Evolutionary conservation across 2,113 vertebrate genomes (phyloP), one percentile per base, ranked within the genome.

Genomic region (Tenrec ecaudatus): DNA sequence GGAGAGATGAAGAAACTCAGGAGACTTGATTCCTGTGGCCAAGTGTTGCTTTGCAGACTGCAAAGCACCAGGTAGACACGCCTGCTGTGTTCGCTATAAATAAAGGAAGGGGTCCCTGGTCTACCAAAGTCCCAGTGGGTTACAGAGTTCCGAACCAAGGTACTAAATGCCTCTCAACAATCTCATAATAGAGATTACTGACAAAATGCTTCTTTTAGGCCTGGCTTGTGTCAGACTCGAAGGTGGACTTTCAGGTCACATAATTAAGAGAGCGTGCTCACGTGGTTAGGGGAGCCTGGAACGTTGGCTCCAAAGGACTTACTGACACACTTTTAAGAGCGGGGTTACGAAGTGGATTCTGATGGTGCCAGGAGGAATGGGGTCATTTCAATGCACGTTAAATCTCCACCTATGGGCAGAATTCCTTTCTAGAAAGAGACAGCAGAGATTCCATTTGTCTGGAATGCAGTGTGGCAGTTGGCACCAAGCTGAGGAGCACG

Each of bases 341-440:
- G 4, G 36, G 2, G 22, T 80, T 38, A 76, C 27, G 69, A 82
- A 85, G 64, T 73, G 38, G 25, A 19, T 80, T 73, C 9, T 14
- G 29, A 3, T 47, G 22, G n/a, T 60, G 1, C 60, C 53, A 33
- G 17, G 19, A 88, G 25, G 27, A 86, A 58, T 36, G 60, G 38
- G 73, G 23, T 36, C 38, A 23, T 66, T 80, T 94, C 80, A n/a
- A 71, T 64, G 10, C 53, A 27, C 89, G 86, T 83, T 64, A 71
- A 82, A 20, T 78, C 78, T 11, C 60, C 73, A 57, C 64, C 31
- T 23, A 0, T 53, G 43, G 81, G 7, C 22, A 68, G 68, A 77
- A 82, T 57, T 79, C 38, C 79, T 91, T 80, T 93, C 57, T 77
- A 36, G 78, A 86, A 69, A 86, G 68, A 23, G 33, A 31, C 22